These are phyloP conservation scores for Glossophaga mutica DNA, from an alignment of 2,797 vertebrate species.

Conservation along the genomic window DNA sequence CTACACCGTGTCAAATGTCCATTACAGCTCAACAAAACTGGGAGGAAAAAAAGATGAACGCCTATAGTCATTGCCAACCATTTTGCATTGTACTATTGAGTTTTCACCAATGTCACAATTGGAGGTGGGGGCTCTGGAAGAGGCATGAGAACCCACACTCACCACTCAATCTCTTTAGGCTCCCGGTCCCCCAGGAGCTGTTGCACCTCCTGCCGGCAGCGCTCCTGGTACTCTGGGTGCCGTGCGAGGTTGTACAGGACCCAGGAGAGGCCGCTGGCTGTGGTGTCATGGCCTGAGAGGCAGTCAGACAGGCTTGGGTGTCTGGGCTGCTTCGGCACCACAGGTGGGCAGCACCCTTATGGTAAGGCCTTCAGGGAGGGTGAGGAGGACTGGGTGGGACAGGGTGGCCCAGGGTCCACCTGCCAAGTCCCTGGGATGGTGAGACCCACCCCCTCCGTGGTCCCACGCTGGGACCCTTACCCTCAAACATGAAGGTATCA, in stretches of 20 bases:
- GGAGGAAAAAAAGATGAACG: not conserved
- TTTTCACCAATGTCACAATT: not conserved
- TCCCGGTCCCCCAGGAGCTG: conserved; percentile 79
- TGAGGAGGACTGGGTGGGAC: not conserved
- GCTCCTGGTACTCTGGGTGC: conserved; percentile 85
- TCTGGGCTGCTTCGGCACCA: not conserved
- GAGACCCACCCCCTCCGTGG: conserved; percentile 62
- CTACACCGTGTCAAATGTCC: not conserved
- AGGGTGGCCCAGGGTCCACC: too few relatives aligned
- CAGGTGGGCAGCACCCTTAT: not conserved
- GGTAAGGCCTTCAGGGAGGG: conserved; percentile 43
- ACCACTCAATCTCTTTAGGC: conserved; percentile 84
- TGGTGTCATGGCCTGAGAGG: conserved; percentile 86
- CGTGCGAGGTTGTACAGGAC: conserved; percentile 88
- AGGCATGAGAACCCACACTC: conserved; percentile 46
- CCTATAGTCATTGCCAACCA: not conserved
- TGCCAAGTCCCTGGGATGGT: not conserved
- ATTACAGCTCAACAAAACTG: not conserved
- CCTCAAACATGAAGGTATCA: conserved; percentile 91
- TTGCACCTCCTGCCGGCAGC: conserved; percentile 85
- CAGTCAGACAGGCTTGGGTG: not conserved
- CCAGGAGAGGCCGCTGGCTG: conserved; percentile 89
- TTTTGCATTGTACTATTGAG: not conserved
- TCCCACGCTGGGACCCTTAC: conserved; percentile 75
- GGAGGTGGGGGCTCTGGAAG: not conserved